Conservation (phyloP, 2,797 vertebrate genomes). For the Mycteria americana region DNA sequence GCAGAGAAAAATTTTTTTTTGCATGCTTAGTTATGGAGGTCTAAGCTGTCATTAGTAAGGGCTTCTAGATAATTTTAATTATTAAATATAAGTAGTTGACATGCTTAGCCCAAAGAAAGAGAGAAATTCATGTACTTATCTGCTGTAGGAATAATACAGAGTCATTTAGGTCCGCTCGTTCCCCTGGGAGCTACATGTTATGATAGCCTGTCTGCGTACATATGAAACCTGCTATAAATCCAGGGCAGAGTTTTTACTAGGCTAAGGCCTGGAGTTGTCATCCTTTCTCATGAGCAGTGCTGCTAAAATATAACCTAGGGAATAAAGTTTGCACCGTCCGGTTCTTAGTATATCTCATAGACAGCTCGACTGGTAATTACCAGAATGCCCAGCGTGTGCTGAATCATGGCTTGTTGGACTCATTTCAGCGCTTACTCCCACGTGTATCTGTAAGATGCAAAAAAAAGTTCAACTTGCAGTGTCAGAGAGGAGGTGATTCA, state of each 20-base stretch:
- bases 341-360: neutral
- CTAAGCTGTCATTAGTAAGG: neutral
- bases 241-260: neutral
- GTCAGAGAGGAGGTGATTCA: slow-evolving; percentile 22
- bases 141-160: neutral
- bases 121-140: neutral
- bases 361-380: neutral
- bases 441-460: slow-evolving; percentile 28
- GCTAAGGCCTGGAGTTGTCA: neutral
- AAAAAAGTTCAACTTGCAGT: neutral
- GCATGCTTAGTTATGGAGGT: neutral
- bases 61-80: neutral
- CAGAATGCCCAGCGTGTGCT: neutral
- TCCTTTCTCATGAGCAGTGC: neutral
- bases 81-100: neutral
- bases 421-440: slow-evolving; percentile 50
- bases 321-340: neutral
- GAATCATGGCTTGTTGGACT: slow-evolving; percentile 26
- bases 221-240: neutral
- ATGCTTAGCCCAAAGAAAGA: neutral
- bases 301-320: neutral
- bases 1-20: neutral
- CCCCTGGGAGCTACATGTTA: neutral
- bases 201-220: neutral
- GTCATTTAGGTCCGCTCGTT: neutral